Percentiles rank a stretch among this genome's conserved stretches.
Conservation (phyloP, 64 coral and sea anemone genomes). For the Dendrophyllia cribrosa region DNA sequence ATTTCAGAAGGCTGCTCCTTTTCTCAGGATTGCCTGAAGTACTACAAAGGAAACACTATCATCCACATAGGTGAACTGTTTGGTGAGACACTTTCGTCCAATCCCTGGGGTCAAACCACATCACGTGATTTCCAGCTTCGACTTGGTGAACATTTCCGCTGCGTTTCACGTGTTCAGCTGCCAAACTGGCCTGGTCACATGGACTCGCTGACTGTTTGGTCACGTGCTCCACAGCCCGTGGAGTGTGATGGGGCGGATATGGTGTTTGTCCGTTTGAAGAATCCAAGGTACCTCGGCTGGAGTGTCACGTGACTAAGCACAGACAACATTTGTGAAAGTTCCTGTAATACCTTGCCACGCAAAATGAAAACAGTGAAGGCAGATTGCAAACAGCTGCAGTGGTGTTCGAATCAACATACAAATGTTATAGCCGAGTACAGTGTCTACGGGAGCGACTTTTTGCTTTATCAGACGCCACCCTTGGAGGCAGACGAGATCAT, state of each 20-base stretch:
- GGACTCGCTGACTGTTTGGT: constrained; percentile 84
- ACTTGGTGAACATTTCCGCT: constrained; percentile 80
- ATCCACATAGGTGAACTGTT: constrained; percentile 94
- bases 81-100: constrained; percentile 82
- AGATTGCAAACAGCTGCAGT: too few species aligned
- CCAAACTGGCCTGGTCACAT: constrained; percentile 95
- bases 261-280: constrained; percentile 50
- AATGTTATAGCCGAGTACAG: too few species aligned
- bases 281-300: constrained; percentile 53
- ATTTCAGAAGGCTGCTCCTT: constrained; percentile 77
- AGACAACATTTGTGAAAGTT: neutral
- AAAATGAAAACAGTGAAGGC: too few species aligned
- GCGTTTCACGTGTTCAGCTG: constrained; percentile 78
- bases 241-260: constrained; percentile 74
- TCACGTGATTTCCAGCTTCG: constrained; percentile 81
- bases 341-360: too few species aligned
- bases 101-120: constrained; percentile 92
- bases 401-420: too few species aligned
- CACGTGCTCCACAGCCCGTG: constrained; percentile 17
- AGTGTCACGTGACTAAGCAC: neutral
- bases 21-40: constrained; percentile 77
- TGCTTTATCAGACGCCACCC: too few species aligned
- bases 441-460: too few species aligned
- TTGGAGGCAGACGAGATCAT: too few species aligned
- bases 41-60: constrained; percentile 82